These are phyloP conservation scores for Poecilia latipinna DNA, from an alignment of 2,113 vertebrate genomes.

Conservation along the genomic window DNA sequence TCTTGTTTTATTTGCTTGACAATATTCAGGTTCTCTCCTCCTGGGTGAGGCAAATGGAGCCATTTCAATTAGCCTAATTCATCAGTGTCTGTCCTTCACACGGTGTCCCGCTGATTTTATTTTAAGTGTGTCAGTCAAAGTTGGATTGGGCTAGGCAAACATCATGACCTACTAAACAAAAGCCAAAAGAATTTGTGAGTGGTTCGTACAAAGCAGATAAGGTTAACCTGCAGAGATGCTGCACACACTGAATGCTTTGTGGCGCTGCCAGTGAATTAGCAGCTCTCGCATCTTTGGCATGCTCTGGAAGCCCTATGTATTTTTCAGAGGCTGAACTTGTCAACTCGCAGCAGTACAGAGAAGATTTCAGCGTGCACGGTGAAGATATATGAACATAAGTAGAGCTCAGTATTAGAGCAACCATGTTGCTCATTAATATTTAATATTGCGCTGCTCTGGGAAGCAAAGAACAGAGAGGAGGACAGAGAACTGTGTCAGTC, in stretches of 20 bases:
- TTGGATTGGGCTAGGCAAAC: constrained; percentile 67
- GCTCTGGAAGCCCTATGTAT: constrained; percentile 4
- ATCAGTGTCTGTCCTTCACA: constrained; percentile 66
- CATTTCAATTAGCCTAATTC: constrained; percentile 78
- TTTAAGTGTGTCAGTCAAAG: constrained; percentile 76
- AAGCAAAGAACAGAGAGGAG: constrained; percentile 53
- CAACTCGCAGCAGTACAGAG: constrained; percentile 27
- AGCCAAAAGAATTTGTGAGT: constrained; percentile 24
- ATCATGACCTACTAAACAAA: constrained; percentile 74
- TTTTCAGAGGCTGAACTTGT: constrained; percentile 20
- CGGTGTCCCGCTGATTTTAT: constrained; percentile 64
- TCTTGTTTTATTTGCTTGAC: constrained; percentile 49
- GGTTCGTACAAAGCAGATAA: neutral
- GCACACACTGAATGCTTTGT: neutral
- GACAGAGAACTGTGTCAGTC: constrained; percentile 66
- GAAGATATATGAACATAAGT: constrained; percentile 54
- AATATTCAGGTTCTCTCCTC: constrained; percentile 62
- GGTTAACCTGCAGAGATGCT: constrained; percentile 6
- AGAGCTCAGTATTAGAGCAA: constrained; percentile 61
- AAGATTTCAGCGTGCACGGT: constrained; percentile 30
- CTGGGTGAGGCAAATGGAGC: constrained; percentile 71
- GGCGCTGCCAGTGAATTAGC: neutral
- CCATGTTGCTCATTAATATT: constrained; percentile 73
- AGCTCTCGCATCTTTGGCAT: neutral
- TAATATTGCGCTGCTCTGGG: constrained; percentile 58